Evolutionary conservation across 2,113 vertebrate species (phyloP).

Genomic region (Lucifuga dentata): DNA sequence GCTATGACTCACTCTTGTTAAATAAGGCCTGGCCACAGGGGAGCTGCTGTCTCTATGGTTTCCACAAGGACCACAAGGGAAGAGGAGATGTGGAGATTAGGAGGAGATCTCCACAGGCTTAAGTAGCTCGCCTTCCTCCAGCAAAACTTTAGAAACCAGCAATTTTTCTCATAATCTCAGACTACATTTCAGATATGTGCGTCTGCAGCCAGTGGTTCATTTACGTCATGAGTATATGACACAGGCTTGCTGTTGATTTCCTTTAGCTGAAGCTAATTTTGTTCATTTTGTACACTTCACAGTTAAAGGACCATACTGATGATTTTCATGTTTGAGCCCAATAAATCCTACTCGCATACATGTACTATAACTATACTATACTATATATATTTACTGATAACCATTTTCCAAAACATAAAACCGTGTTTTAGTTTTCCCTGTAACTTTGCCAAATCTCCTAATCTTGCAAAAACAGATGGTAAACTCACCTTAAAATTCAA

Average conservation of each 20-base stretch:
- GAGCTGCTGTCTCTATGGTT: constrained; percentile 79
- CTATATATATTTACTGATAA: no score
- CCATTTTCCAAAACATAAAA: no score
- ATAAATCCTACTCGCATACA: no score
- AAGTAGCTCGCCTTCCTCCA: constrained; percentile 51
- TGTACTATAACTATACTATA: no score
- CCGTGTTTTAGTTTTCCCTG: no score
- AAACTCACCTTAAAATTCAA: no score
- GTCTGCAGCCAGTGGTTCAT: constrained; percentile 18
- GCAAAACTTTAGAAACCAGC: constrained; percentile 51
- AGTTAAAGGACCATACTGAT: no score
- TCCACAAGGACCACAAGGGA: constrained; percentile 61
- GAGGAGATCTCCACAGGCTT: constrained; percentile 45
- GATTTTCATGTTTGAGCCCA: no score
- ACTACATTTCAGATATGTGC: background rate
- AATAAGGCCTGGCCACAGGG: constrained; percentile 74
- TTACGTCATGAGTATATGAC: constrained; percentile 9
- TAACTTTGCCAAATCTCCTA: no score
- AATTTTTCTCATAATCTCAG: constrained; percentile 20
- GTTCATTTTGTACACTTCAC: no score
- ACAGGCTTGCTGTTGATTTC: background rate
- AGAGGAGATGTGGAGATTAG: constrained; percentile 70
- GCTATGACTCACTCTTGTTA: constrained; percentile 76
- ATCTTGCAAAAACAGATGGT: no score
- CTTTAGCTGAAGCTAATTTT: constrained; percentile 18